Conservation (phyloP, 2,888 invertebrate genomes). For the Synanthedon vespiformis region DNA sequence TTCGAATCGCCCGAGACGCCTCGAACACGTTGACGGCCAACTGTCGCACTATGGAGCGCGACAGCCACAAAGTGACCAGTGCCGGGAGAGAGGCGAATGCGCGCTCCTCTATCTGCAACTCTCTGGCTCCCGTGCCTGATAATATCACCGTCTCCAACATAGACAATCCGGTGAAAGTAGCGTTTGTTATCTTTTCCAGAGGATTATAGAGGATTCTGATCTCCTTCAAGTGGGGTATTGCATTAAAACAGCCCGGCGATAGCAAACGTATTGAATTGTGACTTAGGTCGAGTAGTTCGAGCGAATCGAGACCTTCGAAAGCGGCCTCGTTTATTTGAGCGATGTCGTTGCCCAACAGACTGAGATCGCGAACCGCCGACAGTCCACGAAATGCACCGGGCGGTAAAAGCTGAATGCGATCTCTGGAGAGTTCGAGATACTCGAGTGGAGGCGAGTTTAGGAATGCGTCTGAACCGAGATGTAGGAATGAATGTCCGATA, state of each 20-base stretch:
- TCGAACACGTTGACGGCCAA: conserved; percentile 1
- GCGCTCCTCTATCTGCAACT: conserved; percentile 1
- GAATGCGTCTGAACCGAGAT: background rate
- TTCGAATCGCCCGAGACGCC: background rate
- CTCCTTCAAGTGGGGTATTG: conserved; percentile 1
- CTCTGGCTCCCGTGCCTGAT: conserved; percentile 4
- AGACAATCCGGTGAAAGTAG: conserved; percentile 1
- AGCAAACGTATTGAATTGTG: conserved; percentile 13
- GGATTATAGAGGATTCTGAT: background rate
- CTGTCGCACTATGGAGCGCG: conserved; percentile 3
- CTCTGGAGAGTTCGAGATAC: conserved; percentile 5
- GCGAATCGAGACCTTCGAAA: conserved; percentile 10
- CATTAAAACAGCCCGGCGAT: conserved; percentile 2
- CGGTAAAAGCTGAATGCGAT: conserved; percentile 11
- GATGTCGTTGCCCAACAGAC: conserved; percentile 1
- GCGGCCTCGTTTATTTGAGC: conserved; percentile 7
- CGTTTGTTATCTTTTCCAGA: background rate
- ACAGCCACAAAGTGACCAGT: conserved; percentile 4
- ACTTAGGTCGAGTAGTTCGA: conserved; percentile 14
- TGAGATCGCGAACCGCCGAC: background rate
- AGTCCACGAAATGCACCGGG: conserved; percentile 1
- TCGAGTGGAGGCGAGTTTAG: background rate
- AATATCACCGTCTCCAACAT: conserved; percentile 4
- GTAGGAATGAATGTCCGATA: conserved; percentile 1
- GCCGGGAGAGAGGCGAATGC: background rate